phyloP scores from a whole-genome alignment of 2,888 invertebrate species.

The Drosophila colorata region DNA sequence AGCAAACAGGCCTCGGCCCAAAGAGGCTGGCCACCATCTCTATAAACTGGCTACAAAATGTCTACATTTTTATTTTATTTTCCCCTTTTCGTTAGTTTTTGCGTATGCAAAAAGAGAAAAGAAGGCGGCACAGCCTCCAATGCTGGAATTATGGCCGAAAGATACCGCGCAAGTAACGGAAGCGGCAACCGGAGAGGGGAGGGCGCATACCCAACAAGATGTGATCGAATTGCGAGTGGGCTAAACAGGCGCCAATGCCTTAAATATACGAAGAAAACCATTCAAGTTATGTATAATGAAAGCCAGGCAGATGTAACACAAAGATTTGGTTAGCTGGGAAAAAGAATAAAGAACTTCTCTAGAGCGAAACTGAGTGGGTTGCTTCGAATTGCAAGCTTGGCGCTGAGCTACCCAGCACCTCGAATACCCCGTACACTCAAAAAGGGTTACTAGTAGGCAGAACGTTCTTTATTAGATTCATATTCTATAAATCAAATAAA shows the following conservation, averaged over 20 bases:
- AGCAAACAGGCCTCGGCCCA: constrained; percentile 66
- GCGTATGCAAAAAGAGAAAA: constrained; percentile 42
- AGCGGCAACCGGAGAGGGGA: background rate
- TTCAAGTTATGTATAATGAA: constrained; percentile 17
- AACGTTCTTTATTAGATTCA: too few species aligned
- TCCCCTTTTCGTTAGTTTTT: constrained; percentile 27
- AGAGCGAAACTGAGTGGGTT: too few species aligned
- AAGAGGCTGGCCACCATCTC: constrained; percentile 54
- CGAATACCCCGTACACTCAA: too few species aligned
- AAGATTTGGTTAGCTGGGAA: constrained; percentile 23
- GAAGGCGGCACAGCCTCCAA: constrained; percentile 42
- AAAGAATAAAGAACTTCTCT: too few species aligned
- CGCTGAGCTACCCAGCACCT: too few species aligned
- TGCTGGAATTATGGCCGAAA: constrained; percentile 21
- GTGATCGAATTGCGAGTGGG: constrained; percentile 40
- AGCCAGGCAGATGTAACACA: constrained; percentile 38
- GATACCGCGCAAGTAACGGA: constrained; percentile 8
- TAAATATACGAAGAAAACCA: constrained; percentile 1
- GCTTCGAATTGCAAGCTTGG: too few species aligned
- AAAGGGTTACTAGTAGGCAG: too few species aligned
- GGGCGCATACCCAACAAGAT: constrained; percentile 6
- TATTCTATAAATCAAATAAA: too few species aligned
- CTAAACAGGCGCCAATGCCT: constrained; percentile 37
- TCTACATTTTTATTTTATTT: constrained; percentile 59
- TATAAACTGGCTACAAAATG: constrained; percentile 77